Base-by-base conservation (phyloP, 37 sponge, comb jelly and placozoan genomes). In the Halichondria panicea region DNA sequence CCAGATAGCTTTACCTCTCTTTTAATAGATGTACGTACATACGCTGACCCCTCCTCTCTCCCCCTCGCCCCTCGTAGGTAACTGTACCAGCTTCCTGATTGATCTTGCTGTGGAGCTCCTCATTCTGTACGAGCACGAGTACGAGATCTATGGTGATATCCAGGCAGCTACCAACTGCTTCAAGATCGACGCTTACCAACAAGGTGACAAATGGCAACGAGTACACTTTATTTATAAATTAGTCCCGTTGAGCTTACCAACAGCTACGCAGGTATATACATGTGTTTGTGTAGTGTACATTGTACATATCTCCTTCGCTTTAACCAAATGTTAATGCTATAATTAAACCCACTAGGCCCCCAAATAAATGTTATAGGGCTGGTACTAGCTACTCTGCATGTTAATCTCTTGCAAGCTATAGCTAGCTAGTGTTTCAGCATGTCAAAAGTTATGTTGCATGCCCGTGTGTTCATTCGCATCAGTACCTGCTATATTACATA, bases 81-180 rank as follows among this genome's bases (percentile, higher is more conserved):
- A 55, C 35, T 89, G 90, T 74, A 73, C 37, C 13, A 52, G 74
- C 30, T 89, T 89, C 33, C 55, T 74, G 28, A 79, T 89, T 40
- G 85, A 89, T 18, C 55, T 89, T 36, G 85, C 66, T 22, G 33
- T 55, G 35, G 81, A 80, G 55, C 3, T 84, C n/a, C 18, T 84
- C 24, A 84, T 89, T 41, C 63, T 89, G 9, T 89, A 89, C 50
- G 90, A 89, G 77, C 68, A 75, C 19, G 24, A 55, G 18, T 84
- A 89, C 48, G 90, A 89, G 81, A 89, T 89, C 21, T 89, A 89
- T 70, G 90, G 90, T 27, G 90, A 89, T 72, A 84, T 89, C 25
- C 64, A 36, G 56, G 84, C 60, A 54, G 85, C 90, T 24, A 70
- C 31, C 19, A 87, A 87, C 77, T 48, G 71, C 44, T 84, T 87